These are phyloP conservation scores for Coreoperca whiteheadi DNA, from an alignment of 2,113 vertebrate genomes.

Conservation along the genomic window DNA sequence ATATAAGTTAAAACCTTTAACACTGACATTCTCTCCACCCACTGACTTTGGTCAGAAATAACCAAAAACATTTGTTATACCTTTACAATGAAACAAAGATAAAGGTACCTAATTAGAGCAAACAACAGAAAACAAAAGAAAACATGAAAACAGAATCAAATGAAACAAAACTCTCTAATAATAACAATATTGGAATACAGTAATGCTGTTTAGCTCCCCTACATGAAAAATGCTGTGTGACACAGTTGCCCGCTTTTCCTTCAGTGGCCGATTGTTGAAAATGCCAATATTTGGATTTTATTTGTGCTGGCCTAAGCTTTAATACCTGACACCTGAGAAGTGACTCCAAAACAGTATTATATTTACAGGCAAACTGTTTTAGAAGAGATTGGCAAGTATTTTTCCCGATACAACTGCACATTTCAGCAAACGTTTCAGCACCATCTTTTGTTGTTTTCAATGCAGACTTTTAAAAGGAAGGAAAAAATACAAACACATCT, in stretches of 20 bases:
- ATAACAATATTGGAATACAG: background rate
- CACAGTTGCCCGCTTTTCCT: background rate
- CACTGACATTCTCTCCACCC: background rate
- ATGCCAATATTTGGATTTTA: slow-evolving; percentile 29
- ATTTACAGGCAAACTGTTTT: slow-evolving; percentile 9
- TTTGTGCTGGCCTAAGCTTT: slow-evolving; percentile 1
- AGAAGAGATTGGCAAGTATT: too few species aligned
- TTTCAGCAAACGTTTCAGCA: background rate
- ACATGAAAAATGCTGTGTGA: background rate
- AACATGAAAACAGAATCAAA: background rate
- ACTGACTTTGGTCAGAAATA: background rate
- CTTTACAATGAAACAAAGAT: background rate
- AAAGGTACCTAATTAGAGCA: background rate
- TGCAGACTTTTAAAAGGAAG: background rate
- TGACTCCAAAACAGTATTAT: background rate
- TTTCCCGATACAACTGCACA: background rate
- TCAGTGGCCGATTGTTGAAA: slow-evolving; percentile 1
- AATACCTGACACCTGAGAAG: slow-evolving; percentile 2
- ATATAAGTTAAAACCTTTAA: slow-evolving; percentile 23
- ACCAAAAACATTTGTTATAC: background rate
- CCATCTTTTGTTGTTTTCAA: background rate
- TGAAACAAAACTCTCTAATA: background rate
- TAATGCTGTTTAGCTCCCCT: background rate
- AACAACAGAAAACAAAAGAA: background rate
- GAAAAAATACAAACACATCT: background rate